Evolutionary conservation across 2,113 vertebrate species (phyloP).

Genomic region (Nothocercus julius): DNA sequence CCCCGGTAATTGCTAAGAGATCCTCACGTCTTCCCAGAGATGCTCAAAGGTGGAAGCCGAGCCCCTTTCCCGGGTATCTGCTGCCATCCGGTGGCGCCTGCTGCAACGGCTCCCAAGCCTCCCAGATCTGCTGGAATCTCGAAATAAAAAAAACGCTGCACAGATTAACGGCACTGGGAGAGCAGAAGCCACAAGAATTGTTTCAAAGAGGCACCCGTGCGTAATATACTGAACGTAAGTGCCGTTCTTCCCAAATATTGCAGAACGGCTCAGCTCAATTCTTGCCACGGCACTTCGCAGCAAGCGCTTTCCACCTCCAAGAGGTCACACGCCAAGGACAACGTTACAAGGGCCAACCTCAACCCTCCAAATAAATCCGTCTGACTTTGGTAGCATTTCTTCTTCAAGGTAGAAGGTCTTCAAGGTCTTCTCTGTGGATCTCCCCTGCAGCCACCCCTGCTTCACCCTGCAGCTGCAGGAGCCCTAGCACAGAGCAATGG

Average conservation of each 20-base stretch:
- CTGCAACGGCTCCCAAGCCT: neutral
- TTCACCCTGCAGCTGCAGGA: neutral
- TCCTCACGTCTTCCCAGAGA: neutral
- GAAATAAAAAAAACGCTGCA: neutral
- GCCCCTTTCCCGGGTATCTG: neutral
- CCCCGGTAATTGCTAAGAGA: accelerated
- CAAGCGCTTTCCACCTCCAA: neutral
- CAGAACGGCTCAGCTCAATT: neutral
- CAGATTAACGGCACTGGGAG: neutral
- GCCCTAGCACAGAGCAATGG: neutral
- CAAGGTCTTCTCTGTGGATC: too few species aligned
- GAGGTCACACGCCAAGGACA: neutral
- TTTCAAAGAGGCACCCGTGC: neutral
- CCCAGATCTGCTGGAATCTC: neutral
- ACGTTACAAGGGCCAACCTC: accelerated
- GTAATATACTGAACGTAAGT: accelerated
- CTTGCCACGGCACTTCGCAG: neutral
- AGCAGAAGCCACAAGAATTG: accelerated
- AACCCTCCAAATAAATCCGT: neutral
- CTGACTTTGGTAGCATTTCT: neutral
- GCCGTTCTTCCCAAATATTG: neutral
- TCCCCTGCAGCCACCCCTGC: neutral
- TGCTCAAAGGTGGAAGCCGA: accelerated
- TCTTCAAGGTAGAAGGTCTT: neutral
- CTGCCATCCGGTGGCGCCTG: conserved; percentile 43